These are phyloP conservation scores for Acromyrmex echinatior DNA, from an alignment of 1,140 invertebrate genomes.

Conservation along the genomic window DNA sequence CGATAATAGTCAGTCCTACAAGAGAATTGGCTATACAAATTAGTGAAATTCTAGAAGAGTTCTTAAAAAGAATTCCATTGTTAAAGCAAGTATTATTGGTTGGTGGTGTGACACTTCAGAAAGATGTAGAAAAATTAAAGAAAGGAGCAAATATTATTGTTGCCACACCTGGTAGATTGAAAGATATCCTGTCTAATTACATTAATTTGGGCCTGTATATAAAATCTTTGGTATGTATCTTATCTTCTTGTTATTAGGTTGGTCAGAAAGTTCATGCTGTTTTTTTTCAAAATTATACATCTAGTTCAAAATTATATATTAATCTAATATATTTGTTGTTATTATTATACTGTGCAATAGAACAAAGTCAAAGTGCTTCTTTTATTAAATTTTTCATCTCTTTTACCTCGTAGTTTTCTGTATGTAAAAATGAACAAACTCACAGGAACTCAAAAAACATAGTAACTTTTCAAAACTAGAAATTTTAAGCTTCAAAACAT, in stretches of 20 bases:
- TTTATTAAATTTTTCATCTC: too few relatives aligned
- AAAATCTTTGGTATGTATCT: slow-evolving; percentile 90
- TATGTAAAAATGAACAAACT: too few relatives aligned
- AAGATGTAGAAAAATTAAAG: slow-evolving; percentile 91
- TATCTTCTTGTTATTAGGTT: neutral
- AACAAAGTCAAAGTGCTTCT: too few relatives aligned
- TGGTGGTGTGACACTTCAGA: slow-evolving; percentile 92
- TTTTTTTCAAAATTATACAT: too few relatives aligned
- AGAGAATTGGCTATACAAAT: slow-evolving; percentile 97
- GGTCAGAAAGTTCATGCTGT: too few relatives aligned
- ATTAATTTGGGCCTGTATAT: slow-evolving; percentile 89
- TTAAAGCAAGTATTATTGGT: slow-evolving; percentile 91
- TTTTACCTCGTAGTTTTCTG: too few relatives aligned
- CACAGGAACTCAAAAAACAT: too few relatives aligned
- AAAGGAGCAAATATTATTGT: slow-evolving; percentile 95
- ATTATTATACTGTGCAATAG: too few relatives aligned
- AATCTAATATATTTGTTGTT: too few relatives aligned
- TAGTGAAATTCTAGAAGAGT: slow-evolving; percentile 90
- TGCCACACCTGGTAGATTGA: slow-evolving; percentile 96
- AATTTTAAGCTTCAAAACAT: too few relatives aligned
- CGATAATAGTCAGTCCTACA: slow-evolving; percentile 96
- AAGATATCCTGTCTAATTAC: slow-evolving; percentile 92
- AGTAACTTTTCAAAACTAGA: too few relatives aligned
- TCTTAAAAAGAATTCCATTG: slow-evolving; percentile 87
- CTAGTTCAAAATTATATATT: too few relatives aligned